phyloP scores from a whole-genome alignment of 1,140 invertebrate genomes.

The Drosophila navojoa region DNA sequence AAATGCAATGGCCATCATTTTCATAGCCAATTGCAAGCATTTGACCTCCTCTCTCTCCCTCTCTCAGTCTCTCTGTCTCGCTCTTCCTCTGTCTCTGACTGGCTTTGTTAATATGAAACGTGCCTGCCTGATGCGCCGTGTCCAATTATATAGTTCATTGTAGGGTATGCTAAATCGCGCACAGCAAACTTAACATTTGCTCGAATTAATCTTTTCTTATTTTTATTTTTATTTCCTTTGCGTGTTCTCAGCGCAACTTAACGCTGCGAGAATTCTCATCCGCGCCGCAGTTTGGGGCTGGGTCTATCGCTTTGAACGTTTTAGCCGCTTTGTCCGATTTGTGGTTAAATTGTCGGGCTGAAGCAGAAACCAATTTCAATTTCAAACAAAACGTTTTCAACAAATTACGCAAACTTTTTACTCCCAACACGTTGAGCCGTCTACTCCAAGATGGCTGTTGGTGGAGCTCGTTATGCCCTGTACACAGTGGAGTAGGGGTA shows the following conservation, averaged over 20 bases:
- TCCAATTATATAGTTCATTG: conserved; percentile 77
- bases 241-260: conserved; percentile 46
- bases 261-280: conserved; percentile 1
- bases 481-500: neutral
- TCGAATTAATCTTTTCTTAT: conserved; percentile 42
- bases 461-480: conserved; percentile 14
- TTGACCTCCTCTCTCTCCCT: conserved; percentile 34
- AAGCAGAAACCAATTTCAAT: conserved; percentile 77
- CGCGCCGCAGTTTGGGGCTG: conserved; percentile 26
- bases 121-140: conserved; percentile 73
- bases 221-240: neutral
- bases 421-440: conserved; percentile 60
- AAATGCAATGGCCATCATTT: conserved; percentile 60
- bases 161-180: conserved; percentile 74
- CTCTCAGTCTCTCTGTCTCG: conserved; percentile 4
- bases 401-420: conserved; percentile 73
- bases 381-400: conserved; percentile 77
- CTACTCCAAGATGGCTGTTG: conserved; percentile 28
- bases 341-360: conserved; percentile 68
- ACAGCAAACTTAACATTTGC: conserved; percentile 45
- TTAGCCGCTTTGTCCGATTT: conserved; percentile 53
- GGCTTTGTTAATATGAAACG: conserved; percentile 75
- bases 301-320: conserved; percentile 67
- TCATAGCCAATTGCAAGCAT: conserved; percentile 70
- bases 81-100: neutral